Conservation (phyloP, 2,113 vertebrate species). For the Circaetus gallicus region DNA sequence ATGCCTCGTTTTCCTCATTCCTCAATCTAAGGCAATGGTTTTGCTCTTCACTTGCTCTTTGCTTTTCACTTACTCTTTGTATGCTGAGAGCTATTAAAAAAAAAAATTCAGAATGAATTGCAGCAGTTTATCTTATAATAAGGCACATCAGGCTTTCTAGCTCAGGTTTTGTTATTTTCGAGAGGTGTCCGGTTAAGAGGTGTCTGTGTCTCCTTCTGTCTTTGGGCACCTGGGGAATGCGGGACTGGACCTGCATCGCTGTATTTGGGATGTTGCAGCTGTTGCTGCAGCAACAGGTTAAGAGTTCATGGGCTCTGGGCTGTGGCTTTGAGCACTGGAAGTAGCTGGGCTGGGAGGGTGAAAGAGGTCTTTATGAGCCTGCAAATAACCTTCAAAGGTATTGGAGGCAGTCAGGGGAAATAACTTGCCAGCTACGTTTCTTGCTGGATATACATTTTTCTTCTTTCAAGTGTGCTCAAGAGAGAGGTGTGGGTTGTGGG, state of each 20-base stretch:
- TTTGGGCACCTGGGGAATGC: not conserved
- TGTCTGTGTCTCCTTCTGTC: not conserved
- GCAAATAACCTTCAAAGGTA: constrained; percentile 4
- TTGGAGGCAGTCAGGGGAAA: not conserved
- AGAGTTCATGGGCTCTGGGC: not conserved
- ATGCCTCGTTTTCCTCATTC: not conserved
- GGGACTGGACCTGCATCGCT: not conserved
- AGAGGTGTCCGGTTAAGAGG: not conserved
- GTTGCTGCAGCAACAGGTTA: not conserved
- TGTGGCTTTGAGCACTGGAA: not conserved
- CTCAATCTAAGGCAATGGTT: not conserved
- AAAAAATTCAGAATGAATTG: not conserved
- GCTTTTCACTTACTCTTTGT: not conserved
- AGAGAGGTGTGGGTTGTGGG: not conserved
- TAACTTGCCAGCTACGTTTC: constrained; percentile 34
- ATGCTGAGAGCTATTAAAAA: not conserved
- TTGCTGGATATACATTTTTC: constrained; percentile 35
- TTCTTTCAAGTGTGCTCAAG: constrained; percentile 51
- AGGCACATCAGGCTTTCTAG: not conserved
- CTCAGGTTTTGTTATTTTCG: not conserved
- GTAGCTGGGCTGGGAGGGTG: not conserved
- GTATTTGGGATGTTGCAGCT: not conserved
- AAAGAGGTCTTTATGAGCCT: constrained; percentile 28
- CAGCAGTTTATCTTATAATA: not conserved
- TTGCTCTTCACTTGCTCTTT: not conserved